Evolutionary conservation across 2,888 invertebrate species (phyloP), one percentile per base, ranked within the genome.

Genomic region (Campoplex capitator): DNA sequence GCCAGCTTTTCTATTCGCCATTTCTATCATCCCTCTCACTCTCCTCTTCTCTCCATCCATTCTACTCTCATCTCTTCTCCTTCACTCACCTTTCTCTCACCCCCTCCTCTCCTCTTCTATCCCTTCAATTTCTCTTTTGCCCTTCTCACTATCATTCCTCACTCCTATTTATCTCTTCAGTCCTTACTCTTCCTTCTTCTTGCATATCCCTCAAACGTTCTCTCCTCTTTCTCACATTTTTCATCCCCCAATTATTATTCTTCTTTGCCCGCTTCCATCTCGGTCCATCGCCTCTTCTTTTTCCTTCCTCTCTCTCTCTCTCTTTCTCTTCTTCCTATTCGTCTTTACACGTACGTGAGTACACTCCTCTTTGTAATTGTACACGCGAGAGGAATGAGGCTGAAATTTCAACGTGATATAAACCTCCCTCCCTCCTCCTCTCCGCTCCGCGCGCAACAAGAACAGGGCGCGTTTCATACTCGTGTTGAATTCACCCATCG

Each of bases 381-480:
- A 51, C 16, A 13, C 35, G 42, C 9, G 18, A 56, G 42, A 81
- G 76, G 74, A 56, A 80, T 62, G 85, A 68, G 68, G 79, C 54
- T 70, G 38, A 51, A 78, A 74, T 75, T 82, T 83, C 70, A 62
- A 74, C 82, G 78, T 75, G 54, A 74, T 83, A 48, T 51, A 80
- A 73, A 54, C 51, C 76, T 18, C 62, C 70, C 32, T 35, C 38
- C 4, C 38, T 38, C 38, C 38, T 3, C 38, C 38, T 6, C 38
- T 38, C 6, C 38, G 38, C 23, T 23, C 23, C 23, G 0, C 23
- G 23, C 23, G 23, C 13, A 32, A 32, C 18, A 32, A 54, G 45
- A 65, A 45, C 65, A 65, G 48, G 48, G 81, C 54, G 38, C 18
- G 23, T 58, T 70, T 65, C 35, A 80, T 77, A 73, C 82, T 78